These are phyloP conservation scores for Morpho deidamia DNA, from an alignment of 2,888 invertebrate species.

Conservation along the genomic window DNA sequence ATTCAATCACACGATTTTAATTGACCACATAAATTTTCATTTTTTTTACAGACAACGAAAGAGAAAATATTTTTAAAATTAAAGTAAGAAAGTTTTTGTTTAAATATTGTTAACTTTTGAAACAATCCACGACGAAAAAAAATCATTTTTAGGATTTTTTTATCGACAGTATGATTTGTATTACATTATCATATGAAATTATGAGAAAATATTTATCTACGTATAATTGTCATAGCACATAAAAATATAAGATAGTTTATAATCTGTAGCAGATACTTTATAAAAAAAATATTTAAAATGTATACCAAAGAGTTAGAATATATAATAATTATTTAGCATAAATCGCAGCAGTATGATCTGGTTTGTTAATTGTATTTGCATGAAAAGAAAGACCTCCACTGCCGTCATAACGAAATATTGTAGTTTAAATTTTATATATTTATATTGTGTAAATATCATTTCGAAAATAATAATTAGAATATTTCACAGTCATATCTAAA, in stretches of 20 bases:
- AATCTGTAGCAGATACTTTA: slow-evolving; percentile 27
- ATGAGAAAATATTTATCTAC: slow-evolving; percentile 2
- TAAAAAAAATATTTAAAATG: slow-evolving; percentile 31
- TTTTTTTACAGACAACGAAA: no score
- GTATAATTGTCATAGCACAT: slow-evolving; percentile 21
- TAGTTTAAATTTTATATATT: slow-evolving; percentile 30
- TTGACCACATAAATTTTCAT: no score
- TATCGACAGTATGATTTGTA: not conserved
- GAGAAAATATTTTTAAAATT: no score
- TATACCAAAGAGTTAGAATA: slow-evolving; percentile 57
- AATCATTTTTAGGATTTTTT: no score
- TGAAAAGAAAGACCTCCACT: slow-evolving; percentile 34
- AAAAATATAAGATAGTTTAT: slow-evolving; percentile 21
- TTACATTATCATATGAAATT: not conserved
- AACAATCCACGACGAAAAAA: no score
- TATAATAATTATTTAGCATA: slow-evolving; percentile 22
- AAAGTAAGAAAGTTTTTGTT: no score
- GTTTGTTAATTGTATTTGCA: slow-evolving; percentile 25
- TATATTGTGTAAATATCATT: slow-evolving; percentile 28
- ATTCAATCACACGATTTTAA: no score
- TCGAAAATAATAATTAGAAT: not conserved
- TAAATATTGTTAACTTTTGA: no score
- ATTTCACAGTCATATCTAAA: not conserved
- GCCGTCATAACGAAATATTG: slow-evolving; percentile 42
- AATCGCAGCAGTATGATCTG: slow-evolving; percentile 17